These are phyloP conservation scores for Ictidomys tridecemlineatus DNA, from an alignment of 2,113 vertebrate species.

Conservation along the genomic window DNA sequence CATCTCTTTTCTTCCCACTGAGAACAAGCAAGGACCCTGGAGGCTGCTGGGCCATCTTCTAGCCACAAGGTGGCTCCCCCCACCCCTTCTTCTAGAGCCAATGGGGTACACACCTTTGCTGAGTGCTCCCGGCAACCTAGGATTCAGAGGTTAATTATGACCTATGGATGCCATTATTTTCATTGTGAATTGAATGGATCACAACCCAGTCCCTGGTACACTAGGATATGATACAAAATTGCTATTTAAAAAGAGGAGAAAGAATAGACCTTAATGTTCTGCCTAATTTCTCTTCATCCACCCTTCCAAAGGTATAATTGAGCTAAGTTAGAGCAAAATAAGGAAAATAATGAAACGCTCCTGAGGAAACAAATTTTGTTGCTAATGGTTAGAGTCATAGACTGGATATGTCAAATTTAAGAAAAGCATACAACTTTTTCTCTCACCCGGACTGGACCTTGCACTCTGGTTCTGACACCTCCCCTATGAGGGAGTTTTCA, in stretches of 20 bases:
- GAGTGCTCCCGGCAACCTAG: neutral
- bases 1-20: conserved; percentile 64
- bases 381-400: neutral
- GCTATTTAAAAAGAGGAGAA: conserved; percentile 4
- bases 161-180: conserved; percentile 67
- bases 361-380: neutral
- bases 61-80: conserved; percentile 90
- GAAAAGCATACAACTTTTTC: neutral
- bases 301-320: conserved; percentile 39
- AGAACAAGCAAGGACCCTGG: conserved; percentile 46
- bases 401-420: conserved; percentile 5
- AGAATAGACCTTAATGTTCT: neutral
- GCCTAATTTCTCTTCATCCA: neutral
- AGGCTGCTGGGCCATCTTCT: conserved; percentile 52
- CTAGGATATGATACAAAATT: neutral
- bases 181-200: conserved; percentile 49
- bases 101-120: conserved; percentile 36
- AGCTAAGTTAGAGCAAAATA: neutral
- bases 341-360: neutral
- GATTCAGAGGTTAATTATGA: conserved; percentile 62
- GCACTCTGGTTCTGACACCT: neutral
- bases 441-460: neutral
- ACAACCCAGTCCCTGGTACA: neutral
- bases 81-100: conserved; percentile 76
- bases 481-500: neutral